Base-by-base conservation (phyloP, 2,797 vertebrate species). In the Brachymystax lenok region DNA sequence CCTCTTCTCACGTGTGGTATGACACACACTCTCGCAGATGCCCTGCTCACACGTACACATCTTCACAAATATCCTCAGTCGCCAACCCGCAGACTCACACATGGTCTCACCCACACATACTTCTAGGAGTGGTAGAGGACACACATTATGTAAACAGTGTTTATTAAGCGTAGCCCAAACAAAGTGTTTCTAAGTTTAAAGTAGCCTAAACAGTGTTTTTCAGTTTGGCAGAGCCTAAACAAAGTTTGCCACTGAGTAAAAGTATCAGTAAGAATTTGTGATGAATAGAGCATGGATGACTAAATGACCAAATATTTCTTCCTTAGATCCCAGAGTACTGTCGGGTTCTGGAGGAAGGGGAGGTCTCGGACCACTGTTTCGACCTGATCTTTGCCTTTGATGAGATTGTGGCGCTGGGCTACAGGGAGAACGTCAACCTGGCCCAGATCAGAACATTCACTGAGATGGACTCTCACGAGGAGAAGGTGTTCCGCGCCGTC, bases 391-490 rank as follows among this genome's bases (percentile, higher is more conserved):
- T 99, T 85, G 98, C 98, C 86, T 99, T 99, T 67, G 98, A 99
- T 85, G 98, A 99, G 92, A 99, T 99, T 0, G 98, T 99, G 1
- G 98, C 98, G 0, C 92, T 99, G 33, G 98, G 98, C 83, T 99
- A 99, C 91, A 95, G 98, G 13, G 98, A 99, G 90, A 99, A 97
- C 0, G 98, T 99, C 51, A 99, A 99, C 82, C 88, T 99, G 89
- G 98, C 98, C n/a, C 98, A 99, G 84, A 99, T 99, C 85, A 95
- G 98, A 79, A 99, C 98, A 83, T 99, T 99, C 90, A 99, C 98
- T 1, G 98, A 99, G 94, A 99, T 99, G 98, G 98, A 99, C 77
- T 99, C 98, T 0, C 98, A 99, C 0, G 98, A 99, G 79, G 98
- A 99, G 74, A 99, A 98, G 87, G 98, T 99, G 82, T 99, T 99